Evolutionary conservation across 2,113 vertebrate genomes (phyloP).

Genomic region (Tapirus terrestris): DNA sequence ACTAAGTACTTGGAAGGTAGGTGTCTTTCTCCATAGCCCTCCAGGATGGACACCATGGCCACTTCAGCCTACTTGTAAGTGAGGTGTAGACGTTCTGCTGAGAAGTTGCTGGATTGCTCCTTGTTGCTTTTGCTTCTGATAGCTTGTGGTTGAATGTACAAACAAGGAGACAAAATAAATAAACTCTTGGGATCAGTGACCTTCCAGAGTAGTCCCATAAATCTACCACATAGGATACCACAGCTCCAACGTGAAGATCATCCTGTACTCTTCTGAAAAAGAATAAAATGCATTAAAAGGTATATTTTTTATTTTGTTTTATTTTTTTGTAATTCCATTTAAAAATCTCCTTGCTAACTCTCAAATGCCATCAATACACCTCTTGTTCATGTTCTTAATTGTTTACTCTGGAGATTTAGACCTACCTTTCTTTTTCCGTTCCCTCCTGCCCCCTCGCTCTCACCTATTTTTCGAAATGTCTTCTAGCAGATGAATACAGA

Average conservation of each 20-base stretch:
- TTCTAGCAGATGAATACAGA: neutral
- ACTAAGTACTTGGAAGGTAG: neutral
- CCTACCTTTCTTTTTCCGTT: neutral
- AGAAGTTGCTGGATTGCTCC: neutral
- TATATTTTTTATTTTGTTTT: neutral
- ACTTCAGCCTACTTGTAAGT: neutral
- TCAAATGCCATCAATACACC: neutral
- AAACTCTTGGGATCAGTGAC: slow-evolving; percentile 72
- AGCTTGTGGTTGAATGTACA: slow-evolving; percentile 69
- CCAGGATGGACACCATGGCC: neutral
- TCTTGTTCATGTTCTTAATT: neutral
- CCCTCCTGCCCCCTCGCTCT: neutral
- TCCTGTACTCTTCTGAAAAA: slow-evolving; percentile 19
- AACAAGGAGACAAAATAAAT: slow-evolving; percentile 74
- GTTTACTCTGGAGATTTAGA: neutral
- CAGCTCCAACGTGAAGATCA: slow-evolving; percentile 43
- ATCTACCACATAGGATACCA: slow-evolving; percentile 37
- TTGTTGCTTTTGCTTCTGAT: neutral
- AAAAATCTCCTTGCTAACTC: neutral
- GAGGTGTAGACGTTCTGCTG: neutral
- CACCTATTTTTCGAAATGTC: neutral
- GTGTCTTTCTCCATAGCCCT: neutral
- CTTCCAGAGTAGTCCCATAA: slow-evolving; percentile 50
- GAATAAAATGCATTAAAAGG: neutral
- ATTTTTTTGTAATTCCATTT: slow-evolving; percentile 36